Conservation (phyloP, 1,140 invertebrate genomes). For the Oscheius sp. region DNA sequence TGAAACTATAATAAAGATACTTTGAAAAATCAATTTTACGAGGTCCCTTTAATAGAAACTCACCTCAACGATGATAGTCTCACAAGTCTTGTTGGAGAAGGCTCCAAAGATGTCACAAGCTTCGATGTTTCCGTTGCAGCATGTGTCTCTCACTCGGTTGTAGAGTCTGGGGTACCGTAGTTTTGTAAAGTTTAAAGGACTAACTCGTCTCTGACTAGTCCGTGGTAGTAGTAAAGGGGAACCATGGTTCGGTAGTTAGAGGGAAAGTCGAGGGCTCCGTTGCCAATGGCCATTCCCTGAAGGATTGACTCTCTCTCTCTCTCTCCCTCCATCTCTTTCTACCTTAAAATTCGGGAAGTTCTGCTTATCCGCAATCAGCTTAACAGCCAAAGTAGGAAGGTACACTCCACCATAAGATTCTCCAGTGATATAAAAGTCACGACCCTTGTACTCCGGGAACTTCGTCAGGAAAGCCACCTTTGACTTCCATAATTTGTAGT, state of each 20-base stretch:
- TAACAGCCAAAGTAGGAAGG: constrained; percentile 63
- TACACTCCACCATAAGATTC: constrained; percentile 63
- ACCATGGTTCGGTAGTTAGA: constrained; percentile 27
- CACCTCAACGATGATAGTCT: not conserved
- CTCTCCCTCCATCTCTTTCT: too few species aligned
- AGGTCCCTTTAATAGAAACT: too few species aligned
- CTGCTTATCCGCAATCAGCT: constrained; percentile 52
- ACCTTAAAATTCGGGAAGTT: constrained; percentile 34
- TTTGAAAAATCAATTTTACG: too few species aligned
- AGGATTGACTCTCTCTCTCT: too few species aligned
- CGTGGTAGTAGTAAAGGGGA: constrained; percentile 30
- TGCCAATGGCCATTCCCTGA: constrained; percentile 36
- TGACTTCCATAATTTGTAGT: not conserved
- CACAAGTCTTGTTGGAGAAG: constrained; percentile 8
- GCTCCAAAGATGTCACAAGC: constrained; percentile 19
- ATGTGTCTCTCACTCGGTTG: not conserved
- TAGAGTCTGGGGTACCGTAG: constrained; percentile 5
- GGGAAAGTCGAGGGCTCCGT: constrained; percentile 33
- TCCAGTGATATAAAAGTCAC: constrained; percentile 62
- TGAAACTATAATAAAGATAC: too few species aligned
- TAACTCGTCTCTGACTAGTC: constrained; percentile 28
- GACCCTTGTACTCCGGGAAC: constrained; percentile 64
- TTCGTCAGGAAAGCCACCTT: constrained; percentile 62
- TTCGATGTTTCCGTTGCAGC: constrained; percentile 26
- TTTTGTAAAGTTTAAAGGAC: not conserved